Base-by-base conservation (phyloP, 2,113 vertebrate genomes). In the Sylvia atricapilla region DNA sequence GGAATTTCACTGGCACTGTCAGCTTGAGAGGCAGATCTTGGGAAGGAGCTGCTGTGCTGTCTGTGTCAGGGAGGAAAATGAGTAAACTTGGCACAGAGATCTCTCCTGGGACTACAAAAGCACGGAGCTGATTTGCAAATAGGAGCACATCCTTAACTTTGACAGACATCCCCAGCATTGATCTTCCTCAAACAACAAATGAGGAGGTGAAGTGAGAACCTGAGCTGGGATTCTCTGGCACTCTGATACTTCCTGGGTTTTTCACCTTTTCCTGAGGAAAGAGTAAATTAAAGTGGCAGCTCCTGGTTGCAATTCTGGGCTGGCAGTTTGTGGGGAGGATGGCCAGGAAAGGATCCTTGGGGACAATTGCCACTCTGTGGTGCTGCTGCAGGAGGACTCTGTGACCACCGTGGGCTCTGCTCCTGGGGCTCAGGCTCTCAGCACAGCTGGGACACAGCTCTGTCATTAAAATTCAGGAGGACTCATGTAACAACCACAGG, bases 351-450 rank as follows among this genome's bases (percentile, higher is more conserved):
- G 67, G 30, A 19, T 63, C 24, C 9, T 0, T 27, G 43, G 43
- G 35, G n/a, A 30, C 27, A 11, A 1, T 14, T 63, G 14, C 7
- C 31, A 35, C 6, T 52, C 24, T 17, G 39, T 15, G 23, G 9
- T 27, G 59, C 7, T 1, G 2, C 23, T 18, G 24, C 16, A 60
- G 59, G 35, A 39, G 24, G 24, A 22, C 11, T 12, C 41, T 43
- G 78, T 8, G 50, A 19, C 3, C 28, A 25, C 28, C 18, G 2
- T 15, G 33, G 69, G 59, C 41, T 52, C 49, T 60, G 19, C 16
- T 14, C n/a, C 3, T 0, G 0, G 1, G 31, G 21, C 15, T 28
- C 17, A 6, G 2, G 2, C 5, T 37, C 53, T 16, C 3, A 56
- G 11, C 25, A 15, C 30, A 47, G 15, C 7, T 27, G 80, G 46